Evolutionary conservation across 64 coral and sea anemone species (phyloP), one percentile per base, ranked within the genome.

Genomic region (Actinia equina): DNA sequence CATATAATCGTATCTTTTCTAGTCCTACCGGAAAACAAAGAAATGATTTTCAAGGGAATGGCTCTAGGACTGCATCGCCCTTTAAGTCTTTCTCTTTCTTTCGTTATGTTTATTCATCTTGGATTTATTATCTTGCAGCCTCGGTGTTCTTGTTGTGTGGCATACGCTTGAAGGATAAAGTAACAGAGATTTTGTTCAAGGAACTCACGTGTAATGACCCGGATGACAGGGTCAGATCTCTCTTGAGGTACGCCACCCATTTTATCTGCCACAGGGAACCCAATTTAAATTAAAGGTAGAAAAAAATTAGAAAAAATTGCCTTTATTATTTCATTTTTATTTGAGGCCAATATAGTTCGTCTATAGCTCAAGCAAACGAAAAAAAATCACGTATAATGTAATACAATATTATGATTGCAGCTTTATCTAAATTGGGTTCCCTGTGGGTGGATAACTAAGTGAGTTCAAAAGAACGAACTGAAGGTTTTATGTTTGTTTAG

Each of bases 71-170:
- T 37, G 30, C 30, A 37, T 37, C 30, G 30, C 30, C 30, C 30
- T 37, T 37, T 37, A 37, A 1, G 30, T 37, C 30, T 37, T 37
- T 37, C 30, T 37, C 30, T 37, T 37, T 49, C 4, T 49, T 8
- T 3, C 80, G 44, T 13, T 44, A 22, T 54, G 42, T 43, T 22
- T 13, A n/a, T 37, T 37, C 30, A 53, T 53, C 45, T 14, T 8
- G 1, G 7, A 11, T 49, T 6, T 84, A 37, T 84, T 43, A 27
- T 84, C 30, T 64, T 95, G 59, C 83, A 99, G 97, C 97, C 70
- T 58, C 97, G 41, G 93, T 99, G 26, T 99, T 99, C 89, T 77
- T 99, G 18, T 65, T 99, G 25, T 83, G 93, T 56, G 93, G 90
- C n/a, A 90, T 99, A 49, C 97, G 93, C 62, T 45, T 99, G 51